These are phyloP conservation scores for Mus spretus DNA, from an alignment of 2,797 vertebrate species.

Conservation along the genomic window DNA sequence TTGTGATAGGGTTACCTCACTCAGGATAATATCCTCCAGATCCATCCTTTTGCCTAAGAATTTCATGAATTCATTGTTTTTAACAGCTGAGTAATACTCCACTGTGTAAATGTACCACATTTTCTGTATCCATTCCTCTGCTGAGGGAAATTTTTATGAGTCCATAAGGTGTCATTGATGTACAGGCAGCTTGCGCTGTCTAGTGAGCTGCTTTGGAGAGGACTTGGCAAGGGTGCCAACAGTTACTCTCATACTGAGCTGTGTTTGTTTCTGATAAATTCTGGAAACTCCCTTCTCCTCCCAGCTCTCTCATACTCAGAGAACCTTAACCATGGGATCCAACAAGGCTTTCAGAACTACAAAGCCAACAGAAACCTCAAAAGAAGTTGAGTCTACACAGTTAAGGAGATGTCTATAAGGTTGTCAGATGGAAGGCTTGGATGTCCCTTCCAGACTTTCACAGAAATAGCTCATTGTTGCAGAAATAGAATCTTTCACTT, in stretches of 20 bases:
- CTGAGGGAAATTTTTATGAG: not conserved
- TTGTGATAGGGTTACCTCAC: too few relatives aligned
- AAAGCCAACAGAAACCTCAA: constrained; percentile 14
- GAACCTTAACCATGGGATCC: too few relatives aligned
- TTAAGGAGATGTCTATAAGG: not conserved
- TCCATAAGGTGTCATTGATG: not conserved
- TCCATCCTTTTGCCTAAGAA: too few relatives aligned
- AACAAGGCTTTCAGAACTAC: accelerated
- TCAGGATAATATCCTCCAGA: too few relatives aligned
- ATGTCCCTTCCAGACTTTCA: not conserved
- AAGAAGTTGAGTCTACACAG: not conserved
- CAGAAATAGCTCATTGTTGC: not conserved
- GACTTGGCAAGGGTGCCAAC: not conserved
- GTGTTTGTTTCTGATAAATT: not conserved
- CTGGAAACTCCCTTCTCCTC: not conserved
- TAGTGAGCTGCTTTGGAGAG: not conserved
- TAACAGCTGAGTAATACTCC: too few relatives aligned
- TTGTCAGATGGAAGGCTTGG: not conserved
- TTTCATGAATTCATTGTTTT: too few relatives aligned
- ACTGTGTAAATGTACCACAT: too few relatives aligned
- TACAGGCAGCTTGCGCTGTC: not conserved
- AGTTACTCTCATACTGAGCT: not conserved
- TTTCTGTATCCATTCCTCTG: too few relatives aligned
- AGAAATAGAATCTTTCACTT: not conserved
- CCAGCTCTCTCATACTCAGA: too few relatives aligned